phyloP scores from a whole-genome alignment of 1,140 invertebrate species.

The Caenorhabditis remanei region DNA sequence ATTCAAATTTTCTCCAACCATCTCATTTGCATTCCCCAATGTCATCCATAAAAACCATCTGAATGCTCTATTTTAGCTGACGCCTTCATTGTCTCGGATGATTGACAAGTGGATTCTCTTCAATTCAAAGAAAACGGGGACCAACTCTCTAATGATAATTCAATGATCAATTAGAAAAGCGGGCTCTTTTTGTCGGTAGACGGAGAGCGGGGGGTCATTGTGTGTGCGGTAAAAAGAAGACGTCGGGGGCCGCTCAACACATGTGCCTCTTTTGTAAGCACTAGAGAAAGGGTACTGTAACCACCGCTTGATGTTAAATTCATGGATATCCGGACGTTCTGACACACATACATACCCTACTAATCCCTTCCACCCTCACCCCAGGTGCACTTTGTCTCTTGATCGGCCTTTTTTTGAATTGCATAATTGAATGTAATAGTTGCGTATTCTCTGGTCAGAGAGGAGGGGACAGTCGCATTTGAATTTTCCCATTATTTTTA shows the following conservation, averaged over 20 bases:
- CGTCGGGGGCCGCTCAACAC: not conserved
- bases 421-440: too few relatives aligned
- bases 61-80: not conserved
- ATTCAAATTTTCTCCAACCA: not conserved
- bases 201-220: not conserved
- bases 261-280: conserved; percentile 6
- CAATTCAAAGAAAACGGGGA: not conserved
- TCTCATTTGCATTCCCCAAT: conserved; percentile 3
- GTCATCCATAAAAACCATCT: not conserved
- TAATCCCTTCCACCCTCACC: too few relatives aligned
- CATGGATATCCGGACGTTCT: too few relatives aligned
- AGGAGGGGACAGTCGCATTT: too few relatives aligned
- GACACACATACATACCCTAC: too few relatives aligned
- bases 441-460: too few relatives aligned
- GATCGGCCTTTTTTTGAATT: too few relatives aligned
- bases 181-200: not conserved
- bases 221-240: not conserved
- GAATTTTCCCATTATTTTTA: too few relatives aligned
- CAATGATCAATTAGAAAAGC: conserved; percentile 19
- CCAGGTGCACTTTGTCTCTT: too few relatives aligned
- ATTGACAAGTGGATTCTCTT: not conserved
- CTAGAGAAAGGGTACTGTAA: too few relatives aligned
- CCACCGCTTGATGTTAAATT: too few relatives aligned
- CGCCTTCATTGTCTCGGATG: not conserved
- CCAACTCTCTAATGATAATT: not conserved